Conservation (phyloP, 2,113 vertebrate genomes). For the Sapayoa aenigma region DNA sequence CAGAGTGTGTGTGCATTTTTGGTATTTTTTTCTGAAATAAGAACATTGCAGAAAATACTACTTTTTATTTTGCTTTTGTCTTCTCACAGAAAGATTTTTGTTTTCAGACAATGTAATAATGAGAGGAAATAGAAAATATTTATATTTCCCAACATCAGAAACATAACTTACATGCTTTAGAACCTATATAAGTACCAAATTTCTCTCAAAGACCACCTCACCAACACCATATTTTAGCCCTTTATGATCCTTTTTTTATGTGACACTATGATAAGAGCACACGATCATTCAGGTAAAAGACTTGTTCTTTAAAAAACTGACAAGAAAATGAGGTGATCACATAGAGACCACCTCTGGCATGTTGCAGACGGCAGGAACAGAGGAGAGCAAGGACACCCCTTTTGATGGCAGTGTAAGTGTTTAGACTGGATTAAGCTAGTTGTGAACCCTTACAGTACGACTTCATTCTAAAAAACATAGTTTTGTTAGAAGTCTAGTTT, state of each 20-base stretch:
- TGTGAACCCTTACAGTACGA: background rate
- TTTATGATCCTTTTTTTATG: background rate
- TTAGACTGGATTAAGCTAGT: background rate
- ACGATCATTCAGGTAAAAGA: background rate
- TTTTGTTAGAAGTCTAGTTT: background rate
- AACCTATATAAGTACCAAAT: background rate
- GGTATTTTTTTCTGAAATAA: background rate
- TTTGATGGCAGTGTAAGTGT: background rate
- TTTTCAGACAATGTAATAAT: background rate
- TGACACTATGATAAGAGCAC: background rate
- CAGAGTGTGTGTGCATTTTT: background rate
- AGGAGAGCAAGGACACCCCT: background rate
- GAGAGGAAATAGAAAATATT: background rate
- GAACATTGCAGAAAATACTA: background rate
- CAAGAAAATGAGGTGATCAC: background rate
- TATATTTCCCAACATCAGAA: background rate
- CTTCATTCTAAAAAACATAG: background rate
- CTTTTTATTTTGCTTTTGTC: background rate
- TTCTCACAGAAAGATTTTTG: background rate
- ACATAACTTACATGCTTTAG: background rate
- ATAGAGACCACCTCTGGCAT: background rate
- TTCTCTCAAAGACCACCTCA: background rate
- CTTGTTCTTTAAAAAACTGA: background rate
- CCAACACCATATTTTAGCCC: rapidly evolving
- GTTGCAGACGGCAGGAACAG: background rate